Evolutionary conservation across 2,113 vertebrate genomes (phyloP).

Genomic region (Grus americana): DNA sequence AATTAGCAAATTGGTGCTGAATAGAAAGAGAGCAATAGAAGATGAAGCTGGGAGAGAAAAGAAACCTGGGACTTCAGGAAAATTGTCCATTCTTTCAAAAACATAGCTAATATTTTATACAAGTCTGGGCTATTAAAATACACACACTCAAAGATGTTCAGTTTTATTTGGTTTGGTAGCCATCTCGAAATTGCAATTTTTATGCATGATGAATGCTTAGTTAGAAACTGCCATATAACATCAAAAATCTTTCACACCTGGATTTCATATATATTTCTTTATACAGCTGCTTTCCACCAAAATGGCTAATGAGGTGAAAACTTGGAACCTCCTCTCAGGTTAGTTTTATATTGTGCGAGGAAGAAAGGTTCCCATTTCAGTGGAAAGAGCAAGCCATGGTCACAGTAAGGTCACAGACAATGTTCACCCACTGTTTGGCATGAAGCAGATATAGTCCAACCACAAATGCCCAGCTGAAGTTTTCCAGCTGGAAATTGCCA

Average conservation of each 20-base stretch:
- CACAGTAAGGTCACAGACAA: background rate
- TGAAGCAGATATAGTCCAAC: background rate
- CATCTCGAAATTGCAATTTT: background rate
- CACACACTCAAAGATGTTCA: background rate
- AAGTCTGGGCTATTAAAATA: constrained; percentile 8
- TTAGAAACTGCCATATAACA: constrained; percentile 1
- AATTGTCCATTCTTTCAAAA: background rate
- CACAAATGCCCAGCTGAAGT: background rate
- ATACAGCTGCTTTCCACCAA: constrained; percentile 33
- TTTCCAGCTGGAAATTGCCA: background rate
- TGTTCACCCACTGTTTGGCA: background rate
- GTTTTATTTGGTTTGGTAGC: constrained; percentile 20
- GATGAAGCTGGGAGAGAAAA: background rate
- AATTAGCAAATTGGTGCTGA: constrained; percentile 20
- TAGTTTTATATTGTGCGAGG: background rate
- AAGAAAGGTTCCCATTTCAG: background rate
- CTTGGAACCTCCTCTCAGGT: background rate
- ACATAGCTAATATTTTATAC: background rate
- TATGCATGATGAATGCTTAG: background rate
- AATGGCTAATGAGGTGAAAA: constrained; percentile 29
- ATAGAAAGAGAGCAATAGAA: constrained; percentile 12
- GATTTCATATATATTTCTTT: constrained; percentile 16
- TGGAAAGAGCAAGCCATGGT: background rate
- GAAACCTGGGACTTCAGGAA: background rate
- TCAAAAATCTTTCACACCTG: constrained; percentile 21